phyloP scores from a whole-genome alignment of 1,140 invertebrate genomes.

The Diorhabda elongata region DNA sequence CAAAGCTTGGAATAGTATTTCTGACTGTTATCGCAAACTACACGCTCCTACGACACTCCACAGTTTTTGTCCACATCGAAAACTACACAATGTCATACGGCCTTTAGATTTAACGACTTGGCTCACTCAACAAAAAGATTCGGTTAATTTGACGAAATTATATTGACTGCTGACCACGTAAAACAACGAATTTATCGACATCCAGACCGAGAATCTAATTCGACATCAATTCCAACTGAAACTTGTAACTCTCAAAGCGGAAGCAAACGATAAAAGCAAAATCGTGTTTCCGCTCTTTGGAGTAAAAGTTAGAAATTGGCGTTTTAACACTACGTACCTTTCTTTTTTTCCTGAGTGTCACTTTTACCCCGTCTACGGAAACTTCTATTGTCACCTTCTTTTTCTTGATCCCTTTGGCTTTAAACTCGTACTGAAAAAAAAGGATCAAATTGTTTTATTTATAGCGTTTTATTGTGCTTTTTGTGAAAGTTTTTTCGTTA shows the following conservation, averaged over 20 bases:
- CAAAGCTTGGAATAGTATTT: too few relatives aligned
- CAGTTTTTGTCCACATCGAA: too few relatives aligned
- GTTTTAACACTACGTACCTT: slow-evolving; percentile 48
- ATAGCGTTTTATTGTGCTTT: too few relatives aligned
- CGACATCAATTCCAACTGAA: background rate
- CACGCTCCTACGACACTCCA: too few relatives aligned
- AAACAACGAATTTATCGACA: slow-evolving; percentile 1
- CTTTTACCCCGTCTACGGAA: slow-evolving; percentile 90
- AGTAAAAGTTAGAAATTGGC: background rate
- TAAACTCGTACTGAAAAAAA: slow-evolving; percentile 90
- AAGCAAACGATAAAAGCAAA: background rate
- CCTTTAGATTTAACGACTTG: too few relatives aligned
- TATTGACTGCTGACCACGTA: background rate
- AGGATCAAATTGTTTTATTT: background rate
- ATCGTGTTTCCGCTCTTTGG: background rate
- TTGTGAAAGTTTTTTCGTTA: too few relatives aligned
- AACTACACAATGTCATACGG: too few relatives aligned
- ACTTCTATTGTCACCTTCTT: slow-evolving; percentile 93
- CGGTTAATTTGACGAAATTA: too few relatives aligned
- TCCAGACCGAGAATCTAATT: background rate
- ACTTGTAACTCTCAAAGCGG: background rate
- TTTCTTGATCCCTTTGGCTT: slow-evolving; percentile 95
- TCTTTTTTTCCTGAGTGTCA: slow-evolving; percentile 78
- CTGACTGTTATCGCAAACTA: too few relatives aligned
- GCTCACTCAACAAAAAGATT: too few relatives aligned